Conservation (phyloP, 37 sponge, comb jelly and placozoan species). For the Corticium candelabrum region DNA sequence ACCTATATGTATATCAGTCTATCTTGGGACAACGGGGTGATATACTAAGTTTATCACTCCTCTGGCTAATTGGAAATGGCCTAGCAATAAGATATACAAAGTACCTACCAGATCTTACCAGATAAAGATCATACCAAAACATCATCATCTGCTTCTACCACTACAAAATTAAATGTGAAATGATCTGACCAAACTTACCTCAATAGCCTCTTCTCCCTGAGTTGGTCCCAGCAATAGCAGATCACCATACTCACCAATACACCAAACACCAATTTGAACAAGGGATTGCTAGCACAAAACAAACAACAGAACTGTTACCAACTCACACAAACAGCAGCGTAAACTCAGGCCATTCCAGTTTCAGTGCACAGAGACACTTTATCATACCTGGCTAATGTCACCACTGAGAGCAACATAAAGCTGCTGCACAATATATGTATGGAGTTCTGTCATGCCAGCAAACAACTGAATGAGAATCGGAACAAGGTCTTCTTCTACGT, state of each 20-base stretch:
- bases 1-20: too few species aligned
- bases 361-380: too few species aligned
- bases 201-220: slow-evolving; percentile 29
- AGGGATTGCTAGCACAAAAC: slow-evolving; percentile 49
- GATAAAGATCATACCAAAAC: too few species aligned
- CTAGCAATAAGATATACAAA: too few species aligned
- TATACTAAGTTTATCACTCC: too few species aligned
- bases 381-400: slow-evolving; percentile 19
- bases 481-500: slow-evolving; percentile 78
- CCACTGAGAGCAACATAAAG: slow-evolving; percentile 40
- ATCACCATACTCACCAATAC: slow-evolving; percentile 91
- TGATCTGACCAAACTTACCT: too few species aligned
- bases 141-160: too few species aligned
- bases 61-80: too few species aligned
- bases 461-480: slow-evolving; percentile 63
- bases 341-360: too few species aligned
- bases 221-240: slow-evolving; percentile 29
- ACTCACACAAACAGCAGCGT: neutral
- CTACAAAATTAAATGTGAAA: too few species aligned
- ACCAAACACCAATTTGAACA: slow-evolving; percentile 76
- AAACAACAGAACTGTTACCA: neutral
- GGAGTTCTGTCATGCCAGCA: slow-evolving; percentile 52
- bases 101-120: too few species aligned
- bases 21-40: too few species aligned
- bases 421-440: slow-evolving; percentile 39